Percentiles rank a stretch among this genome's conserved stretches.
phyloP scores from a whole-genome alignment of 2,797 vertebrate genomes.

The Rhinichthys osculus region DNA sequence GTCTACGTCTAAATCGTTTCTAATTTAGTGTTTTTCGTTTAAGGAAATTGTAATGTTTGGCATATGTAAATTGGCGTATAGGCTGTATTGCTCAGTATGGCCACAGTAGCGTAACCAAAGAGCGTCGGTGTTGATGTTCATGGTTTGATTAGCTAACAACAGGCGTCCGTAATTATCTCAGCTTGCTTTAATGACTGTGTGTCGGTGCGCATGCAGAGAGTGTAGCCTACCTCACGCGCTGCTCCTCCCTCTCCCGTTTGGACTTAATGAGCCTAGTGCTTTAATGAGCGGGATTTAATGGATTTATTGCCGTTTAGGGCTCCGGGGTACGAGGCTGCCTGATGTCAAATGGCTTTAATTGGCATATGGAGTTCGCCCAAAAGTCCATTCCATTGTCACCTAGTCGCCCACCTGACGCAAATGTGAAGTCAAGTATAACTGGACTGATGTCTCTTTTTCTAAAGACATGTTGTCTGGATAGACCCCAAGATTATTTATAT shows the following conservation, averaged over 20 bases:
- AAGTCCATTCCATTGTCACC: slow-evolving; percentile 15
- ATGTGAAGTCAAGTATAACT: not conserved
- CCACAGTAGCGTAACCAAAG: slow-evolving; percentile 1
- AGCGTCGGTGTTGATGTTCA: slow-evolving; percentile 46
- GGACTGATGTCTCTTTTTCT: not conserved
- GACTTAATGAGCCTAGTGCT: slow-evolving; percentile 68
- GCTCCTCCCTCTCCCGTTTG: slow-evolving; percentile 59
- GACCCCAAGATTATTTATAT: not conserved
- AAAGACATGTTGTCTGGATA: not conserved
- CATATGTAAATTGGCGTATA: not conserved
- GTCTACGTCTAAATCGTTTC: not conserved
- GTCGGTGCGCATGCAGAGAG: slow-evolving; percentile 62
- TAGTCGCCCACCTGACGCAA: not conserved
- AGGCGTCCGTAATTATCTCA: slow-evolving; percentile 73
- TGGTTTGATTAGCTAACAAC: slow-evolving; percentile 67
- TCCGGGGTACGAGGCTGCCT: slow-evolving; percentile 67
- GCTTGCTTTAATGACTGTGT: slow-evolving; percentile 70
- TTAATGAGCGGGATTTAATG: slow-evolving; percentile 80
- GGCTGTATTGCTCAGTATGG: not conserved
- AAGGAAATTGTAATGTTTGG: not conserved
- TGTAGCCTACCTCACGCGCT: slow-evolving; percentile 61
- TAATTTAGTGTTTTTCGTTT: not conserved
- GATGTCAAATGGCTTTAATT: slow-evolving; percentile 63
- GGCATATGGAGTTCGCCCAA: slow-evolving; percentile 41
- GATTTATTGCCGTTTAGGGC: slow-evolving; percentile 74